Evolutionary conservation across 2,797 vertebrate species (phyloP), one percentile per base, ranked within the genome.

Genomic region (Poecilia picta): DNA sequence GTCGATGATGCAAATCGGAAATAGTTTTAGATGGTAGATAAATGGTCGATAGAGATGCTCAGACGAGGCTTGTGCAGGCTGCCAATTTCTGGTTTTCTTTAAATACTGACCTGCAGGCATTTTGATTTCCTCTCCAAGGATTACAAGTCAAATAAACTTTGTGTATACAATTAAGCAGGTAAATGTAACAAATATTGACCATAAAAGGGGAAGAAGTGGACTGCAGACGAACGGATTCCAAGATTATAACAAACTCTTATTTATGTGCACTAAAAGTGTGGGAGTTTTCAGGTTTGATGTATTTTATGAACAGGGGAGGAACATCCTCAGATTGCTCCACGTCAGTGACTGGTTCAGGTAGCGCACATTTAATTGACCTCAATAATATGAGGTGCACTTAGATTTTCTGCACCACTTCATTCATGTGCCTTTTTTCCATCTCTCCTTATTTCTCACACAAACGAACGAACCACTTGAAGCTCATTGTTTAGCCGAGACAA

Each of bases 401-500:
- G 75, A 81, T 77, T 25, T 76, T 78, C 66, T 31, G 25, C 62
- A 75, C 84, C 81, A 83, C 82, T 87, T 75, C 16, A 74, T 62
- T 81, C 62, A 18, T 83, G 33, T 36, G 64, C 47, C 73, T 23
- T 36, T 28, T 51, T 46, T 83, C 39, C 33, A 33, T 55, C 15
- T 55, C 57, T 46, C 4, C 72, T 41, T 47, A 39, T 86, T 81
- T 77, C 8, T 71, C 73, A 70, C 59, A 74, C 75, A 79, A 39
- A 78, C 62, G 83, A 80, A 80, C 81, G 84, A 73, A 84, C 55
- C 74, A 64, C 85, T 85, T 83, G 66, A 71, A 86, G 75, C 78
- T 80, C 80, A 80, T 83, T 93, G 89, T 92, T 93, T 90, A 92
- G 87, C 90, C 76, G 51, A 79, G 88, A 90, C 89, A 88, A 88